Evolutionary conservation across 2,113 vertebrate species (phyloP).

Genomic region (Chionodraco myersi): DNA sequence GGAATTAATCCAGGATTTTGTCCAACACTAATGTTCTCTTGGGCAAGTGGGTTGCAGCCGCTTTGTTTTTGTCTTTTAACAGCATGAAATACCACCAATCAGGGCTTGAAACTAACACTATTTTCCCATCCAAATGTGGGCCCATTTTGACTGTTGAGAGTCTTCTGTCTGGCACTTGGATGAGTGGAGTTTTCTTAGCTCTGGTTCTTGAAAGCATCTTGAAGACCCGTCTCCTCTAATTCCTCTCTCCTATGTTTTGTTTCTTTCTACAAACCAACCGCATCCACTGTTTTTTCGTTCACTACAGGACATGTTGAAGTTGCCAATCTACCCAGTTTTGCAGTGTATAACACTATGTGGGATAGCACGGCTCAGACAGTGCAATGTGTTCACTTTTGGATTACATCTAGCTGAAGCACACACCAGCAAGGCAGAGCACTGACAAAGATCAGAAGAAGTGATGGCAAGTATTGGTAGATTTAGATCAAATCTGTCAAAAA

Average conservation of each 20-base stretch:
- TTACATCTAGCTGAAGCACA: slow-evolving; percentile 27
- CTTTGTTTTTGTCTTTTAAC: slow-evolving; percentile 37
- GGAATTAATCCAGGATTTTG: slow-evolving; percentile 4
- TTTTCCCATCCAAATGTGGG: slow-evolving; percentile 15
- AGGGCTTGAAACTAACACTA: slow-evolving; percentile 30
- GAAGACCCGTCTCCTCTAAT: slow-evolving; percentile 5
- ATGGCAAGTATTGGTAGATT: slow-evolving; percentile 9
- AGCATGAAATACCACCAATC: slow-evolving; percentile 30
- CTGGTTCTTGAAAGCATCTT: slow-evolving; percentile 2
- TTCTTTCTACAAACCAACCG: slow-evolving; percentile 1
- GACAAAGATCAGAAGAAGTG: slow-evolving; percentile 25
- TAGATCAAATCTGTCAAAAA: slow-evolving; percentile 19
- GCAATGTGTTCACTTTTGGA: slow-evolving; percentile 47
- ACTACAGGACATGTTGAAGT: slow-evolving; percentile 4
- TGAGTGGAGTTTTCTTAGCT: slow-evolving; percentile 23
- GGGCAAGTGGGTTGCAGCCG: slow-evolving; percentile 10
- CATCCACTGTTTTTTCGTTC: slow-evolving; percentile 20
- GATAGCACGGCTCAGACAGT: slow-evolving; percentile 23
- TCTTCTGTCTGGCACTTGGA: slow-evolving; percentile 15
- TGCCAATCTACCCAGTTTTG: slow-evolving; percentile 16
- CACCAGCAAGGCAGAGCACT: neutral
- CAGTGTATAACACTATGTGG: slow-evolving; percentile 26
- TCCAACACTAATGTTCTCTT: slow-evolving; percentile 8
- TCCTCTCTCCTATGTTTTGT: slow-evolving; percentile 3
- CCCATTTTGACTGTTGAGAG: slow-evolving; percentile 19